These are phyloP conservation scores for Chamaea fasciata DNA, from an alignment of 2,113 vertebrate species.

Conservation along the genomic window DNA sequence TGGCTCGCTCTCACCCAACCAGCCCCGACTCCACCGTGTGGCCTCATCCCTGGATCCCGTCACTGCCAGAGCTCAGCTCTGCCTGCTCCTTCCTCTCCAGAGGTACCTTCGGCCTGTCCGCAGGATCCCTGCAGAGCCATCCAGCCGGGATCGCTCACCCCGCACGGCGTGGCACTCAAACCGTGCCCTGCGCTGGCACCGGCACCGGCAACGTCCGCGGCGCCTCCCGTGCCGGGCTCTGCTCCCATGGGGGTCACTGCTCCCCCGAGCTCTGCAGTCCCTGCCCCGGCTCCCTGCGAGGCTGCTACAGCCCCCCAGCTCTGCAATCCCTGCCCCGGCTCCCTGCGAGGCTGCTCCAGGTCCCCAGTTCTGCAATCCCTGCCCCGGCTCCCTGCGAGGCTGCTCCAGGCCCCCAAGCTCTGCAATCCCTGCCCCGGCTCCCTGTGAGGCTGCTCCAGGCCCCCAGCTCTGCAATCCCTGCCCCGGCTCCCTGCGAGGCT, in stretches of 20 bases:
- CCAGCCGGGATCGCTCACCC: not conserved
- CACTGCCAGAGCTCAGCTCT: not conserved
- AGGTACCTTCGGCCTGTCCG: not conserved
- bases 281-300: not conserved
- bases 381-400: too few relatives aligned
- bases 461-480: too few relatives aligned
- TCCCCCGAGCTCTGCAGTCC: too few relatives aligned
- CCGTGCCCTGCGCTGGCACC: not conserved
- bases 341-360: too few relatives aligned
- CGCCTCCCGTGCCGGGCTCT: not conserved
- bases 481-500: too few relatives aligned
- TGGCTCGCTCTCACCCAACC: not conserved
- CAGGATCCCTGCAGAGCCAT: not conserved
- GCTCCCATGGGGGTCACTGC: not conserved
- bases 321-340: too few relatives aligned
- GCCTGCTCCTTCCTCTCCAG: not conserved
- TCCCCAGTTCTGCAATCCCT: too few relatives aligned
- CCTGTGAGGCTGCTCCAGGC: too few relatives aligned
- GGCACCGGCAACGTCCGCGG: not conserved
- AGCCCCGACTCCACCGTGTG: fast-evolving
- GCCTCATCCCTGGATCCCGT: not conserved
- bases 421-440: too few relatives aligned
- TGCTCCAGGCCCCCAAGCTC: too few relatives aligned
- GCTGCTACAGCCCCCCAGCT: too few relatives aligned
- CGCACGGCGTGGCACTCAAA: not conserved